Evolutionary conservation across 2,113 vertebrate genomes (phyloP).

Genomic region (Elachura formosa): DNA sequence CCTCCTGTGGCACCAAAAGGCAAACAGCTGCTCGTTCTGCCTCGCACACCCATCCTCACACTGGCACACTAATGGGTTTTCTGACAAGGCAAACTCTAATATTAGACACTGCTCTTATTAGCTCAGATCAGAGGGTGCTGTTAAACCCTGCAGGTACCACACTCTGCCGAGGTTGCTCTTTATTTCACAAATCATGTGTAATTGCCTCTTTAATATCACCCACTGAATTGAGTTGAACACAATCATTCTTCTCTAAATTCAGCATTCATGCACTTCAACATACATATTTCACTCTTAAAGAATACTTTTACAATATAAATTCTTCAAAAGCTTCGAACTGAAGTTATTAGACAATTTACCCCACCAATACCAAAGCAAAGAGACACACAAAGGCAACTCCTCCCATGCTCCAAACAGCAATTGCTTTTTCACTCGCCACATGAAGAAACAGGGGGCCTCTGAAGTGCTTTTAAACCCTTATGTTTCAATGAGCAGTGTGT

Average conservation of each 20-base stretch:
- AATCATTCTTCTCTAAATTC: not conserved
- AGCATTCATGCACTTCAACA: not conserved
- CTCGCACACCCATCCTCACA: not conserved
- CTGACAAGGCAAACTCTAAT: not conserved
- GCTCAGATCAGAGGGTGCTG: conserved; percentile 22
- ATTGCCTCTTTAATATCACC: conserved; percentile 38
- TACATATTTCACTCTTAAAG: not conserved
- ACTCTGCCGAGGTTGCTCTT: not conserved
- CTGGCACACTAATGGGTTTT: not conserved
- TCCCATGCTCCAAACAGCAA: not conserved
- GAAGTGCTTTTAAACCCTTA: not conserved
- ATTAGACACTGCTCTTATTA: conserved; percentile 4
- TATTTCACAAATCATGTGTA: conserved; percentile 43
- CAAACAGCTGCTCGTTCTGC: not conserved
- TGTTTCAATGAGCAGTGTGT: not conserved
- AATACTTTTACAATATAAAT: not conserved
- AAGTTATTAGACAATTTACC: conserved; percentile 10
- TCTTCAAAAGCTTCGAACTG: not conserved
- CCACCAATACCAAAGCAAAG: not conserved
- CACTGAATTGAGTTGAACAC: not conserved
- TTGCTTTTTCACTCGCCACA: not conserved
- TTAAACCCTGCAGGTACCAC: conserved; percentile 15
- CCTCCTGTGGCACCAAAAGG: not conserved
- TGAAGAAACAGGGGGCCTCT: not conserved
- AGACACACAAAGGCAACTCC: not conserved